Conservation (phyloP, 2,113 vertebrate species). For the Anser brachyrhynchus region DNA sequence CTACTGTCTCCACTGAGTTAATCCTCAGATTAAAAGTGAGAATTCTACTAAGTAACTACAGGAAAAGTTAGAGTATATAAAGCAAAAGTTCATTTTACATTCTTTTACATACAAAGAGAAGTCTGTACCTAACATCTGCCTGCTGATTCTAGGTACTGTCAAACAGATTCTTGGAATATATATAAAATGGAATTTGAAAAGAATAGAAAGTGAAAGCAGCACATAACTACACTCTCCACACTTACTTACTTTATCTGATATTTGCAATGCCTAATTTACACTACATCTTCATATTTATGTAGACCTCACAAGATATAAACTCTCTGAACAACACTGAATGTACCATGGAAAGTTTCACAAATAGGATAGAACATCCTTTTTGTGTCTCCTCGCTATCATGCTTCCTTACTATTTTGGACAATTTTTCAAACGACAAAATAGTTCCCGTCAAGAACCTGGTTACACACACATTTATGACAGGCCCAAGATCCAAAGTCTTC, state of each 20-base stretch:
- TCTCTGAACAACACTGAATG: not conserved
- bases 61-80: not conserved
- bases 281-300: not conserved
- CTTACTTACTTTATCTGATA: not conserved
- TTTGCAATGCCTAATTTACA: not conserved
- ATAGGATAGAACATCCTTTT: not conserved
- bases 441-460: not conserved
- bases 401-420: not conserved
- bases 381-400: not conserved
- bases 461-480: not conserved
- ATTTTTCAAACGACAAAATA: not conserved
- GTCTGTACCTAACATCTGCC: not conserved
- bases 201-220: not conserved
- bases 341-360: not conserved
- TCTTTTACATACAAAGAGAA: not conserved
- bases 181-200: not conserved
- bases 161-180: not conserved
- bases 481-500: not conserved
- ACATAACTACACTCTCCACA: not conserved
- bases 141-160: not conserved
- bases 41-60: not conserved
- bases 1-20: not conserved
- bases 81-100: not conserved
- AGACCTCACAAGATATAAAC: not conserved
- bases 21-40: not conserved